Percentiles rank a stretch among this genome's conserved stretches.
phyloP scores from a whole-genome alignment of 2,797 vertebrate species.

The Cirrhinus mrigala region DNA sequence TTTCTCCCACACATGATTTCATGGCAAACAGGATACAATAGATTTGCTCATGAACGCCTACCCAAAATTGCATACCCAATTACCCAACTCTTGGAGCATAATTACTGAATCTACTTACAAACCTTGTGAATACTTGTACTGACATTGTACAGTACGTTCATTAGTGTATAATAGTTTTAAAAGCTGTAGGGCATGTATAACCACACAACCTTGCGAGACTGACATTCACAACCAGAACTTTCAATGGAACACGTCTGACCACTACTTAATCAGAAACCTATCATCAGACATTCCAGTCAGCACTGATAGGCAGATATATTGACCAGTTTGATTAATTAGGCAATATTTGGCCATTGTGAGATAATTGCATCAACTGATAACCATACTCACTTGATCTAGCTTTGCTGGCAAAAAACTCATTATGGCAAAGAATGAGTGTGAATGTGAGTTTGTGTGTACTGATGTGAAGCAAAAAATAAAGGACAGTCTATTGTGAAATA shows the following conservation, averaged over 20 bases:
- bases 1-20: slow-evolving; percentile 31
- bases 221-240: slow-evolving; percentile 7
- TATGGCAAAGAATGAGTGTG: not conserved
- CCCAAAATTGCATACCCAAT: slow-evolving; percentile 27
- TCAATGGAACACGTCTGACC: not conserved
- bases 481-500: not conserved
- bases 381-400: not conserved
- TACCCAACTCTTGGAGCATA: slow-evolving; percentile 14
- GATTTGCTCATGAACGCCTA: slow-evolving; percentile 26
- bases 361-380: not conserved
- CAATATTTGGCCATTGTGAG: not conserved
- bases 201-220: not conserved
- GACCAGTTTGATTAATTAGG: slow-evolving; percentile 1
- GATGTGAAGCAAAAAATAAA: not conserved
- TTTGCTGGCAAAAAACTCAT: not conserved
- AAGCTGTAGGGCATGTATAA: not conserved
- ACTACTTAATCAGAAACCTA: not conserved
- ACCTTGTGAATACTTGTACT: slow-evolving; percentile 10
- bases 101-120: slow-evolving; percentile 32
- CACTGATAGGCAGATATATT: not conserved
- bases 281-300: not conserved
- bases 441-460: not conserved
- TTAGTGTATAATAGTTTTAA: slow-evolving; percentile 21
- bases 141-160: slow-evolving; percentile 11
- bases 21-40: slow-evolving; percentile 23